Conservation (phyloP, 2,113 vertebrate genomes). For the Burhinus bistriatus region DNA sequence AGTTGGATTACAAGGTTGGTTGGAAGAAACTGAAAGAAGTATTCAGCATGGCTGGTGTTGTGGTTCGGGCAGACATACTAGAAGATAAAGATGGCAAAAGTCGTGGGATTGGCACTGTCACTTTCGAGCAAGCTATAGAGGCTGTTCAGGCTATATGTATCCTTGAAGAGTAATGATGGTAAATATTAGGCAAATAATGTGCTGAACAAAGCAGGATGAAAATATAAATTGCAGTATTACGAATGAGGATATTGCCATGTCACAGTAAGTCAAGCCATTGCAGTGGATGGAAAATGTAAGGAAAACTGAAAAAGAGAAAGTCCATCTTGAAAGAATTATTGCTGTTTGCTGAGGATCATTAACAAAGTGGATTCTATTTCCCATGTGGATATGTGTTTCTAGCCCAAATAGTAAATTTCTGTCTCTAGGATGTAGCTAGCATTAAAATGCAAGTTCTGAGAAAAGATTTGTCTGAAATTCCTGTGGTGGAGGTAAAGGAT, state of each 20-base stretch:
- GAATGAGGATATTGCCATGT: accelerated
- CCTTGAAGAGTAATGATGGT: constrained; percentile 63
- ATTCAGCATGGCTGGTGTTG: constrained; percentile 92
- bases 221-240: accelerated
- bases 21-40: constrained; percentile 99
- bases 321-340: background rate
- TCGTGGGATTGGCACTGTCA: constrained; percentile 94
- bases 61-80: constrained; percentile 90
- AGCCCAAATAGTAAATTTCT: background rate
- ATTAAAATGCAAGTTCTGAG: background rate
- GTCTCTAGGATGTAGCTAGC: background rate
- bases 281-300: accelerated
- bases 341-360: background rate
- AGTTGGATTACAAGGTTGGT: constrained; percentile 98
- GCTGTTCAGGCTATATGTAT: constrained; percentile 98
- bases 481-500: background rate
- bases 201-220: accelerated
- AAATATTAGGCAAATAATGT: accelerated
- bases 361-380: background rate
- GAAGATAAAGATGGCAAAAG: constrained; percentile 98
- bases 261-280: accelerated
- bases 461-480: background rate
- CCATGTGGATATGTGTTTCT: accelerated
- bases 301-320: background rate
- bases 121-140: constrained; percentile 94